phyloP scores from a whole-genome alignment of 2,113 vertebrate species.

The Zosterops borbonicus region DNA sequence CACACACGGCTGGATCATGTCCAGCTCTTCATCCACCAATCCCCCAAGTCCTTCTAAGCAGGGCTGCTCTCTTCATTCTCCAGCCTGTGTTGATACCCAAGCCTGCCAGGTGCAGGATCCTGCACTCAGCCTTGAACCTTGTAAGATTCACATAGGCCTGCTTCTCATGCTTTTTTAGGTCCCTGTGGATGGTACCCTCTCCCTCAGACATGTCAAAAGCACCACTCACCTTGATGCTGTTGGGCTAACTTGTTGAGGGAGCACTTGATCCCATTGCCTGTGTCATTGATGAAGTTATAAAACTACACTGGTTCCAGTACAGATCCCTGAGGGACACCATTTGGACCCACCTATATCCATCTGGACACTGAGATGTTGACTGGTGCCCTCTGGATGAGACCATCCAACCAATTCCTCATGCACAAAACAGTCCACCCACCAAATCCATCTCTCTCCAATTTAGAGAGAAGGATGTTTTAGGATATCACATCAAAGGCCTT shows the following conservation, averaged over 20 bases:
- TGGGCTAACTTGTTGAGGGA: neutral
- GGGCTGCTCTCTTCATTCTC: neutral
- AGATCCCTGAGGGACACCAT: neutral
- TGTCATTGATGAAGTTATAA: neutral
- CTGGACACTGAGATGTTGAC: neutral
- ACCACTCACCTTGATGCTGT: neutral
- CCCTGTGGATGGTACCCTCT: neutral
- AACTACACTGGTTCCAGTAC: neutral
- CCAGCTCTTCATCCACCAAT: neutral
- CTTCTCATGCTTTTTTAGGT: neutral
- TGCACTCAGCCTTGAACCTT: neutral
- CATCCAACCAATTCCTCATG: neutral
- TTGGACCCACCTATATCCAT: neutral
- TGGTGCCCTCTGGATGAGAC: neutral
- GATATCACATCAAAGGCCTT: neutral
- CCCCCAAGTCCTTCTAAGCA: neutral
- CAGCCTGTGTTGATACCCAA: neutral
- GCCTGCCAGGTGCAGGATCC: neutral
- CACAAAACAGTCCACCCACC: neutral
- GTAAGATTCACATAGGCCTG: neutral
- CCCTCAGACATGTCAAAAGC: neutral
- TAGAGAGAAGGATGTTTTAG: neutral
- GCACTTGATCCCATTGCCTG: neutral
- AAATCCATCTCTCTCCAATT: neutral
- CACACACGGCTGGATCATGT: neutral